These are phyloP conservation scores for Arrhamphus sclerolepis DNA, from an alignment of 2,797 vertebrate species.

Conservation along the genomic window DNA sequence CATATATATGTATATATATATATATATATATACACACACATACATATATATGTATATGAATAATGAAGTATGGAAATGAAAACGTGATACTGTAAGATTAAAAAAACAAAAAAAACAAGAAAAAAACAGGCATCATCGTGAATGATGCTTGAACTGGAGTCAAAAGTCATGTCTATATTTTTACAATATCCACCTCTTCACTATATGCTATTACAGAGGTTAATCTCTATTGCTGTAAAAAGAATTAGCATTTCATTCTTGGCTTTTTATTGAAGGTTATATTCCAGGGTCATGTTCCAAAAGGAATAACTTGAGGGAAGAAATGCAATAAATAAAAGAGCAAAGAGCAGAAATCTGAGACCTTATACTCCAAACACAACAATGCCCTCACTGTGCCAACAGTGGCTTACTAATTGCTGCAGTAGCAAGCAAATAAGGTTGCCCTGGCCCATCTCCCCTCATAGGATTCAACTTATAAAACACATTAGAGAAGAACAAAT, in stretches of 20 bases:
- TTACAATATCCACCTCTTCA: too few relatives aligned
- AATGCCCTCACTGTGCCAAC: slow-evolving; percentile 15
- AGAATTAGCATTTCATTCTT: background rate
- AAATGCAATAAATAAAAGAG: slow-evolving; percentile 12
- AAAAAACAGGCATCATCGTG: too few relatives aligned
- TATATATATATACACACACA: slow-evolving; percentile 11
- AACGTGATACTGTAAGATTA: too few relatives aligned
- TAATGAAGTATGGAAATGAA: too few relatives aligned
- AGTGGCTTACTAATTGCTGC: slow-evolving; percentile 26
- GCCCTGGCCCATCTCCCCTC: slow-evolving; percentile 37
- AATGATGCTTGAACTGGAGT: too few relatives aligned
- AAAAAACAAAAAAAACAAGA: too few relatives aligned
- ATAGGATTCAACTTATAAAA: slow-evolving; percentile 44
- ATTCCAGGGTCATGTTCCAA: background rate
- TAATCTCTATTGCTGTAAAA: background rate
- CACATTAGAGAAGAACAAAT: slow-evolving; percentile 41
- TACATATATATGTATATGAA: background rate
- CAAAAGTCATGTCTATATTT: too few relatives aligned
- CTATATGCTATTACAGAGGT: background rate
- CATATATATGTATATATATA: background rate
- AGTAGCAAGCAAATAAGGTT: slow-evolving; percentile 32
- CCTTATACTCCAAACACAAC: slow-evolving; percentile 23
- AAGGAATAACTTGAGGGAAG: background rate
- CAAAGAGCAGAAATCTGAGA: slow-evolving; percentile 14
- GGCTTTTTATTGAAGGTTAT: background rate